Evolutionary conservation across 1,140 invertebrate species (phyloP).

Genomic region (Daktulosphaira vitifoliae): DNA sequence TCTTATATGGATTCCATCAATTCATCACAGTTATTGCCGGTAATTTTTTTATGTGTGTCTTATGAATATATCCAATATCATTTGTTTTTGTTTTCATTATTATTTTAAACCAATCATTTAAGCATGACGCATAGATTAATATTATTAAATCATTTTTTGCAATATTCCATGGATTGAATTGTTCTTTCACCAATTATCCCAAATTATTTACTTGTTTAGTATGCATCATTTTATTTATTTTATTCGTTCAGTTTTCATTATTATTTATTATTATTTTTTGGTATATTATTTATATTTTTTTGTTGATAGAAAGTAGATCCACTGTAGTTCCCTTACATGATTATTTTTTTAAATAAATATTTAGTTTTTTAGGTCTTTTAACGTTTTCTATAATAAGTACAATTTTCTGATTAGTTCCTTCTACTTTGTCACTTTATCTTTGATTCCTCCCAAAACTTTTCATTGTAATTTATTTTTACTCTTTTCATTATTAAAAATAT

Average conservation of each 20-base stretch:
- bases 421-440: too few relatives aligned
- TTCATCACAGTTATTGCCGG: conserved; percentile 33
- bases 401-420: too few relatives aligned
- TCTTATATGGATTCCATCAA: conserved; percentile 32
- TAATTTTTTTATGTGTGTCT: conserved; percentile 32
- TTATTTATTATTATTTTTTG: too few relatives aligned
- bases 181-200: conserved; percentile 8
- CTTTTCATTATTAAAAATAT: too few relatives aligned
- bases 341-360: too few relatives aligned
- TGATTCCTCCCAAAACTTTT: too few relatives aligned
- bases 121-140: conserved; percentile 31
- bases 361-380: too few relatives aligned
- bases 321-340: too few relatives aligned
- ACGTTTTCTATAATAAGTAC: too few relatives aligned
- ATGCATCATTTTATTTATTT: conserved; percentile 9
- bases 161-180: conserved; percentile 25
- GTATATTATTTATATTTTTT: too few relatives aligned
- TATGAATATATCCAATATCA: conserved; percentile 29
- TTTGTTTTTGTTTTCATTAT: conserved; percentile 32
- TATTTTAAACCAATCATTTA: conserved; percentile 25
- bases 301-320: too few relatives aligned
- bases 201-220: conserved; percentile 4
- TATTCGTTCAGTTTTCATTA: background rate
- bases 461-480: too few relatives aligned
- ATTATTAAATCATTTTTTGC: conserved; percentile 29